Evolutionary conservation across 2,797 vertebrate genomes (phyloP), one percentile per base, ranked within the genome.

Genomic region (Limosa lapponica): DNA sequence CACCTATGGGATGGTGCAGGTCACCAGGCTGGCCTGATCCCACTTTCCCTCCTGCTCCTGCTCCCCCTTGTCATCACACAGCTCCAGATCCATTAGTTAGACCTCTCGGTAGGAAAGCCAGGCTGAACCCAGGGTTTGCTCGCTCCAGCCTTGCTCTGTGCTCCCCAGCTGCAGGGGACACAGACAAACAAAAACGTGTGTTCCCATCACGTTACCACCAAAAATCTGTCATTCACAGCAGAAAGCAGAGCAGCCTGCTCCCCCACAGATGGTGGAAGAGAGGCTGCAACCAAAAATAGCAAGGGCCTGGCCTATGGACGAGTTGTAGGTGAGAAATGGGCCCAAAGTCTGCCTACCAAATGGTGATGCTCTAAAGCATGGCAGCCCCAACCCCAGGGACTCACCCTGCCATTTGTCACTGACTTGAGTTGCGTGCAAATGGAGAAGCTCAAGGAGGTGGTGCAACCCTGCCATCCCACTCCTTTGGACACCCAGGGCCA

Each of bases 261-360:
- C 27, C 2, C 16, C 10, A 1, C 5, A 32, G 30, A 1, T 16
- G 20, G 16, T 12, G 55, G 44, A 49, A 18, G 30, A 84, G 18
- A 57, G n/a, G n/a, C 17, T 73, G 44, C 20, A 52, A 24, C 14
- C 23, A 18, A 58, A 66, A 66, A 44, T 3, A 41, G 46, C 22
- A 51, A 49, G 10, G 5, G 30, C 4, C 49, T 54, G 72, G 46
- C 18, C 13, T 36, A 2, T 16, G 52, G 28, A 41, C 0, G 1
- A 48, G 8, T 16, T 75, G 34, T 2, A 55, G 49, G 15, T 41
- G 73, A 44, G 82, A 54, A 87, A 73, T 13, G 7, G 16, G 13
- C n/a, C 36, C 57, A 34, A 17, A 15, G 25, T 49, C 16, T 78
- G 43, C 51, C 57, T 23, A 3, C 16, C 61, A 34, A 49, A 24